Evolutionary conservation across 2,797 vertebrate species (phyloP).

Genomic region (Agapornis canus): DNA sequence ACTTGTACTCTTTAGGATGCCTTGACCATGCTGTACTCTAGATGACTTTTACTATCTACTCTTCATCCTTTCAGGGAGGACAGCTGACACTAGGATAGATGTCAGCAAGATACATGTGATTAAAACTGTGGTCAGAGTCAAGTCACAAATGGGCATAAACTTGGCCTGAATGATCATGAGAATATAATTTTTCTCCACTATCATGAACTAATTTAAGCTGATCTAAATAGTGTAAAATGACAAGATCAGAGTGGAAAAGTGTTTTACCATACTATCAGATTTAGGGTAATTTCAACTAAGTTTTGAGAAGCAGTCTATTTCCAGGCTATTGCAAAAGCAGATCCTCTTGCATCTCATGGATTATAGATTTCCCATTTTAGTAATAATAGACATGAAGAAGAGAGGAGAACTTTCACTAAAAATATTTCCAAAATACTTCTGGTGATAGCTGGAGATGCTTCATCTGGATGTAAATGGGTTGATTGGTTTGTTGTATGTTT

Average conservation of each 20-base stretch:
- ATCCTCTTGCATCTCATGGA: neutral
- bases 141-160: neutral
- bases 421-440: neutral
- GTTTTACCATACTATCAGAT: neutral
- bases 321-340: neutral
- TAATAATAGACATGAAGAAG: neutral
- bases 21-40: neutral
- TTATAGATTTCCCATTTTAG: neutral
- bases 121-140: neutral
- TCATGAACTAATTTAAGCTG: neutral
- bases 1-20: neutral
- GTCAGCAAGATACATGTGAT: neutral
- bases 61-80: neutral
- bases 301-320: neutral
- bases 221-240: neutral
- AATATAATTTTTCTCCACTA: neutral
- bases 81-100: neutral
- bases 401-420: neutral
- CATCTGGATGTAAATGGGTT: neutral
- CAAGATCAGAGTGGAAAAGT: neutral
- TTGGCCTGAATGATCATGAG: neutral
- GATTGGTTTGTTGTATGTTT: neutral
- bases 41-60: neutral
- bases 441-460: neutral
- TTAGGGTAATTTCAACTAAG: neutral